phyloP scores from a whole-genome alignment of 2,113 vertebrate genomes.

The Upupa epops region DNA sequence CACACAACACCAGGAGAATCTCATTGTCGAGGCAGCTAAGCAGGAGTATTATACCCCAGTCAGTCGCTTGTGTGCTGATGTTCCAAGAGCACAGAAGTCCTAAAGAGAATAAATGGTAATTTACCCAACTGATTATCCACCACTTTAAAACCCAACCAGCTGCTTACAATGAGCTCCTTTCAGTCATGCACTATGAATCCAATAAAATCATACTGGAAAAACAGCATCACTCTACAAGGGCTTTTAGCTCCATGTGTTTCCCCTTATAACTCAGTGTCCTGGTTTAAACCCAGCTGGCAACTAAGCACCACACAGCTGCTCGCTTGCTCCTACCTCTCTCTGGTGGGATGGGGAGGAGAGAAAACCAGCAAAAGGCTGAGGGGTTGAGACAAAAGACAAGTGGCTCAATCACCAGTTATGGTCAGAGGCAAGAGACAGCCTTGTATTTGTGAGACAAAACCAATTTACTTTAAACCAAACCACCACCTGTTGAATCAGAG shows the following conservation, averaged over 20 bases:
- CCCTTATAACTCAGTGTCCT: background rate
- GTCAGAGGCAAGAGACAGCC: too few species aligned
- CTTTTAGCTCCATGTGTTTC: background rate
- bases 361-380: too few species aligned
- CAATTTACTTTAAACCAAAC: too few species aligned
- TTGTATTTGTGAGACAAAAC: too few species aligned
- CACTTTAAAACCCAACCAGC: constrained; percentile 51
- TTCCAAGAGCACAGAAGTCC: background rate
- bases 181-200: background rate
- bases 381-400: too few species aligned
- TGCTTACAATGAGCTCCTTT: constrained; percentile 36
- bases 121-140: constrained; percentile 33
- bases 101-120: constrained; percentile 44
- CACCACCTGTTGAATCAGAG: too few species aligned
- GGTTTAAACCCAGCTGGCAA: too few species aligned
- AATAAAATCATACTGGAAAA: constrained; percentile 18
- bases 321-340: too few species aligned
- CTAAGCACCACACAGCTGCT: too few species aligned
- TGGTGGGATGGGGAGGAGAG: too few species aligned
- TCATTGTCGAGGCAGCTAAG: constrained; percentile 16
- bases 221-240: background rate
- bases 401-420: too few species aligned
- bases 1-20: background rate
- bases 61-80: background rate
- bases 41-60: background rate